phyloP scores from a whole-genome alignment of 30 jellyfish, hydroid and myxozoan genomes.

The Nemopilema nomurai region DNA sequence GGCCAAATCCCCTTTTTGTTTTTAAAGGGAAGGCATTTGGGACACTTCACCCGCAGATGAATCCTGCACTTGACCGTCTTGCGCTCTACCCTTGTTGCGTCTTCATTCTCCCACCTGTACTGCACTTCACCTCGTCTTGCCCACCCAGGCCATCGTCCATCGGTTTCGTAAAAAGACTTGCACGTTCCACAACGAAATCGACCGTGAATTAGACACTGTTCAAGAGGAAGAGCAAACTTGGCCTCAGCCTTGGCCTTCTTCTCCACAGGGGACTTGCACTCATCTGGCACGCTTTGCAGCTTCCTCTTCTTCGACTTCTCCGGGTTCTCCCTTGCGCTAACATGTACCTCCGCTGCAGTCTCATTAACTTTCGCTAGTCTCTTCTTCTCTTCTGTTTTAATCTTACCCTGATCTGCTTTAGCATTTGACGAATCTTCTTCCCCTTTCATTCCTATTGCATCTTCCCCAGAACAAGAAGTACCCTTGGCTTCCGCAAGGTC shows the following conservation, averaged over 20 bases:
- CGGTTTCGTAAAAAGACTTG: constrained; percentile 18
- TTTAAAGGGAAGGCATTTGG: constrained; percentile 33
- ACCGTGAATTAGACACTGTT: constrained; percentile 35
- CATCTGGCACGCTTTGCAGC: background rate
- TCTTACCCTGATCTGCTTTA: background rate
- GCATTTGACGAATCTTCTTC: background rate
- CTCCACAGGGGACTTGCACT: background rate
- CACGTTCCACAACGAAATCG: constrained; percentile 29
- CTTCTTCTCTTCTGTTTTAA: background rate
- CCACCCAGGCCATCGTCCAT: constrained; percentile 62
- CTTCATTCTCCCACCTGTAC: constrained; percentile 10
- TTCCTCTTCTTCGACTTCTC: background rate
- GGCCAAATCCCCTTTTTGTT: constrained; percentile 40
- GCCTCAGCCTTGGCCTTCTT: background rate
- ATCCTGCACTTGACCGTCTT: constrained; percentile 44
- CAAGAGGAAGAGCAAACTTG: background rate
- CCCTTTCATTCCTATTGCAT: background rate
- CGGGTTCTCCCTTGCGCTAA: background rate
- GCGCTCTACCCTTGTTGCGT: background rate
- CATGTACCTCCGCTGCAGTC: no score
- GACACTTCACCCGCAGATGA: constrained; percentile 22
- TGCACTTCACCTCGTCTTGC: constrained; percentile 64
- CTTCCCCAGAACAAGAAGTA: background rate
- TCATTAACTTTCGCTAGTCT: background rate
- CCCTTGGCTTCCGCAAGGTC: background rate